Evolutionary conservation across 2,113 vertebrate genomes (phyloP).

Genomic region (Orycteropus afer): DNA sequence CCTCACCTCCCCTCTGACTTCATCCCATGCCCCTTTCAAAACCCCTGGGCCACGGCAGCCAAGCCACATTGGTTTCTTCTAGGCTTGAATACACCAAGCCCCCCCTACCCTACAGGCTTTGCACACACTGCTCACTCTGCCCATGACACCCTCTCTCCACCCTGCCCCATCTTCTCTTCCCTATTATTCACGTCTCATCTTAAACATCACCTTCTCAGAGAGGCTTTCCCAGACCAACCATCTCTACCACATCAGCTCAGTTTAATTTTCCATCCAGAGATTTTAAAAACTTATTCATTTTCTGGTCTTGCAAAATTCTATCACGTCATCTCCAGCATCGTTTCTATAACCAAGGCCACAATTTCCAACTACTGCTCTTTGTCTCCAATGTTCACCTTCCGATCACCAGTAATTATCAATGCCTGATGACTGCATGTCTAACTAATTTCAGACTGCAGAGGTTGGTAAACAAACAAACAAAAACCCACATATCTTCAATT

Average conservation of each 20-base stretch:
- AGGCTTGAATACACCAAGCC: not conserved
- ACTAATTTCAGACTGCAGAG: too few species aligned
- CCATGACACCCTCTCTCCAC: not conserved
- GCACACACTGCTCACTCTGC: not conserved
- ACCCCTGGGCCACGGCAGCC: not conserved
- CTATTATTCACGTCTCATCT: not conserved
- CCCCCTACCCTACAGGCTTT: not conserved
- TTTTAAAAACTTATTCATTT: not conserved
- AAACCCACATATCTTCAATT: too few species aligned
- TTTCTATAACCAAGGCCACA: too few species aligned
- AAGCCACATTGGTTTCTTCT: not conserved
- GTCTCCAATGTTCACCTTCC: too few species aligned
- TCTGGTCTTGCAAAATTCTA: too few species aligned
- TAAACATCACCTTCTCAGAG: not conserved
- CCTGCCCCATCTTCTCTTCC: not conserved
- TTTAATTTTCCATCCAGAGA: constrained; percentile 16
- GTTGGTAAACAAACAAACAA: too few species aligned
- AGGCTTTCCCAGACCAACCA: not conserved
- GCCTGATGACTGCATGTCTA: too few species aligned
- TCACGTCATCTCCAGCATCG: too few species aligned
- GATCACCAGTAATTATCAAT: too few species aligned
- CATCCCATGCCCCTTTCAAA: too few species aligned
- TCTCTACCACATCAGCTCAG: not conserved
- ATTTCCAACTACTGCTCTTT: too few species aligned
- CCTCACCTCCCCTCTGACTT: not conserved